phyloP scores from a whole-genome alignment of 2,888 invertebrate genomes.

The Aspidapion aeneum region DNA sequence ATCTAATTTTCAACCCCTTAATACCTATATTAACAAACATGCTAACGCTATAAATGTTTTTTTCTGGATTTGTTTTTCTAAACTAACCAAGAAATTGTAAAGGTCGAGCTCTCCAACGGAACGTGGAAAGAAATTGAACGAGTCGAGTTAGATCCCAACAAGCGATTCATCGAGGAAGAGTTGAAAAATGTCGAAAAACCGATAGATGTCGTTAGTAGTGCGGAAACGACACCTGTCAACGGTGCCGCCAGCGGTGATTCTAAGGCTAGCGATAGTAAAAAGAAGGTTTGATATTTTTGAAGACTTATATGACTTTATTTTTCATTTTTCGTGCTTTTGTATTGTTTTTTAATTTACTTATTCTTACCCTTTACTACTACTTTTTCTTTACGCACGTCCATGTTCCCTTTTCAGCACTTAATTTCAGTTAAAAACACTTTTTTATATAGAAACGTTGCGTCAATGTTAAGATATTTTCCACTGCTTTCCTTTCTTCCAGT shows the following conservation, averaged over 20 bases:
- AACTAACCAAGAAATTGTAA: conserved; percentile 45
- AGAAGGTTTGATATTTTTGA: neutral
- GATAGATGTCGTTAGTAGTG: neutral
- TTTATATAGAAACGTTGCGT: too few species aligned
- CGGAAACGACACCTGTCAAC: neutral
- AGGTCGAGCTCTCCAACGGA: conserved; percentile 45
- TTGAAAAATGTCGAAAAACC: neutral
- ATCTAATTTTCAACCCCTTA: too few species aligned
- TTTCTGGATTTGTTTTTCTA: conserved; percentile 26
- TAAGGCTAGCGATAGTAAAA: neutral
- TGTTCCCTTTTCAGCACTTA: too few species aligned
- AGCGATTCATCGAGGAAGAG: conserved; percentile 16
- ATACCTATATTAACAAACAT: too few species aligned
- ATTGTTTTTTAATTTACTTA: neutral
- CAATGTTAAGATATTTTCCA: too few species aligned
- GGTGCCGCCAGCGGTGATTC: neutral
- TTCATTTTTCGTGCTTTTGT: neutral
- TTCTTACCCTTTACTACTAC: too few species aligned
- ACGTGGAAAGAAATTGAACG: conserved; percentile 47
- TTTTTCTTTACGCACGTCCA: too few species aligned
- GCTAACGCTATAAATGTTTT: neutral
- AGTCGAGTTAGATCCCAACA: conserved; percentile 34
- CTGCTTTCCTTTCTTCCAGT: too few species aligned
- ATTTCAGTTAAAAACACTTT: too few species aligned
- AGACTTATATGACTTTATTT: neutral